Evolutionary conservation across 2,797 vertebrate genomes (phyloP).

Genomic region (Aselliscus stoliczkanus): DNA sequence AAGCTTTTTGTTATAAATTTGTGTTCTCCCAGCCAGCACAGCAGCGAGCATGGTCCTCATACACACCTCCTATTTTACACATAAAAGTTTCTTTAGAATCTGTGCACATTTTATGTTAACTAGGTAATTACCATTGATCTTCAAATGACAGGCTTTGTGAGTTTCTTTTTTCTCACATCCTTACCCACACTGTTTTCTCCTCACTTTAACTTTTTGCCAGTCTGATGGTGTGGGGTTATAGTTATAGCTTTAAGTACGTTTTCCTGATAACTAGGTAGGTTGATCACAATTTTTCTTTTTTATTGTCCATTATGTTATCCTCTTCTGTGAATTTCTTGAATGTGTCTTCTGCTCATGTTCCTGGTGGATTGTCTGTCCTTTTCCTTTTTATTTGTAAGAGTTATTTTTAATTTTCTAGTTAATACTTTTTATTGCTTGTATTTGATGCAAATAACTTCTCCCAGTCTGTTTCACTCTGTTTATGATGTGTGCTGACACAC

Average conservation of each 20-base stretch:
- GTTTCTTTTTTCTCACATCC: neutral
- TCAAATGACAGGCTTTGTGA: neutral
- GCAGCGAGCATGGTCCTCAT: neutral
- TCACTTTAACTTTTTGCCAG: neutral
- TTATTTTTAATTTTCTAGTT: neutral
- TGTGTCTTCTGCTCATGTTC: neutral
- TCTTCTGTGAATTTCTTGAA: neutral
- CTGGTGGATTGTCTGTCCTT: neutral
- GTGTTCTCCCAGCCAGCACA: neutral
- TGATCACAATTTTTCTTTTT: neutral
- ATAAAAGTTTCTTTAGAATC: neutral
- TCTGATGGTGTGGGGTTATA: neutral
- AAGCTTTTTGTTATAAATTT: neutral
- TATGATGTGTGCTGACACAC: neutral
- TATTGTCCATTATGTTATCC: neutral
- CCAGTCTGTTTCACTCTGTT: neutral
- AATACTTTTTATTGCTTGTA: neutral
- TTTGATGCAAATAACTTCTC: neutral
- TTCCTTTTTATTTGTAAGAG: neutral
- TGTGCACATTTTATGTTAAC: neutral
- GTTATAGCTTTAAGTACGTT: slow-evolving; percentile 11
- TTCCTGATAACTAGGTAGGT: neutral
- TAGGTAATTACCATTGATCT: neutral
- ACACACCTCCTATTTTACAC: neutral
- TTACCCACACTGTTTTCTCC: neutral